Base-by-base conservation (phyloP, 2,113 vertebrate species). In the Pangasianodon gigas region DNA sequence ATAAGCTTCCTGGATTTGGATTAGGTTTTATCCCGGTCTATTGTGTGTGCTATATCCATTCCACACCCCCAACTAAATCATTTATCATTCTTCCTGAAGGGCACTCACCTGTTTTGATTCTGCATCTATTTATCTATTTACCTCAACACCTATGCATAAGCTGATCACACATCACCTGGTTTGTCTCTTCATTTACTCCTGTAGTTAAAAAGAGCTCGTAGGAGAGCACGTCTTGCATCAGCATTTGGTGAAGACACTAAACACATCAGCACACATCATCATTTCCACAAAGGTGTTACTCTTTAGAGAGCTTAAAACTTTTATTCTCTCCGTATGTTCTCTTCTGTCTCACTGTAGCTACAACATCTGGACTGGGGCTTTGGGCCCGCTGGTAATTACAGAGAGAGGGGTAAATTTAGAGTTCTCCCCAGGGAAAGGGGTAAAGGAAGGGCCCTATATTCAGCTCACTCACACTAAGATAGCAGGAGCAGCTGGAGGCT, bases 361-460 rank as follows among this genome's bases (percentile, higher is more conserved):
- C 56, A 95, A 94, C 95, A 96, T 95, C 95, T 96, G 96, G 94
- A 96, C 92, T 90, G 90, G 91, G 95, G 85, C 92, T 80, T 82
- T 91, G 84, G 94, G 92, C 92, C 93, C 87, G 41, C 91, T 95
- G 94, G 94, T 96, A 96, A 96, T 96, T 95, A 96, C 94, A 90
- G 92, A 94, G 91, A 94, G 58, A 89, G 92, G 95, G 93, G 91
- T 87, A 67, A 92, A 92, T 91, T 92, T 80, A 90, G 91, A 92
- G 91, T 88, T 71, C 90, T 92, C 94, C 92, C 93, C 41, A 26
- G 95, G 95, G 94, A 93, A 26, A 7, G 89, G 69, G 74, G 93
- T 93, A 91, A 89, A 84, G 85, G 91, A 69, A 88, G 62, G 79
- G 75, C 65, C 71, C 41, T 46, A 41, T 91, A 84, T 81, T 60